Evolutionary conservation across 2,888 invertebrate species (phyloP).

Genomic region (Xanthia icteritia): DNA sequence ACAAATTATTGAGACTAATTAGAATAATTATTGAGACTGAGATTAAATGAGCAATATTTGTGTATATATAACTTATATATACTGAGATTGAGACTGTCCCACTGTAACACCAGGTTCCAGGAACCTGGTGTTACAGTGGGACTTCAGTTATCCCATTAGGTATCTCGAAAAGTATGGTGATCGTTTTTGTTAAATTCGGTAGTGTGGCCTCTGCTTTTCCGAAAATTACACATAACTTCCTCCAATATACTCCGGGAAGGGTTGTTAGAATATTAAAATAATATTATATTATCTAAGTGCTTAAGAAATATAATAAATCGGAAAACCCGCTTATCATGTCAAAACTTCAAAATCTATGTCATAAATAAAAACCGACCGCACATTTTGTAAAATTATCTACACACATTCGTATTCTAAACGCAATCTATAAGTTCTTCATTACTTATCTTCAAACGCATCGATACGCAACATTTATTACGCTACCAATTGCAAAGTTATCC

Average conservation of each 20-base stretch:
- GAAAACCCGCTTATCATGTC: constrained; percentile 23
- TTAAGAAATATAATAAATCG: constrained; percentile 2
- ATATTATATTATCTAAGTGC: not conserved
- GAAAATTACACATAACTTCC: not conserved
- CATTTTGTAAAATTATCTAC: constrained; percentile 72
- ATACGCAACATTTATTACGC: constrained; percentile 89
- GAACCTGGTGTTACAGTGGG: no score
- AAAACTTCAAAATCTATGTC: constrained; percentile 49
- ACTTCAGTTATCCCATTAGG: no score
- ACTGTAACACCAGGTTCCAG: no score
- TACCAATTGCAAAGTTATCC: constrained; percentile 72
- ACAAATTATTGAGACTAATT: no score
- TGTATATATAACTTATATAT: no score
- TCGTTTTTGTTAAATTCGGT: not conserved
- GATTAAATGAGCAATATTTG: no score
- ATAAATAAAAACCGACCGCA: constrained; percentile 59
- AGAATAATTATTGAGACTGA: no score
- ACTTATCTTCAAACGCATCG: constrained; percentile 90
- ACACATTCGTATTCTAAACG: constrained; percentile 82
- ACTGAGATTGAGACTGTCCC: no score
- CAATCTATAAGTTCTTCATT: constrained; percentile 87
- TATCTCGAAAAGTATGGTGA: no score
- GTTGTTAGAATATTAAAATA: not conserved
- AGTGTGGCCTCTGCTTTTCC: not conserved
- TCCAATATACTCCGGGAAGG: not conserved